phyloP scores from a whole-genome alignment of 2,113 vertebrate genomes.

The western clawed frog (Xenopus tropicalis) region UCB_Xtro_10.0 CM004443.2:27536001-27536500 shows the following conservation, averaged over 20 bases:
- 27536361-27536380: slow-evolving; percentile 79
- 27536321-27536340: slow-evolving; percentile 73
- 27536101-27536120: slow-evolving; percentile 68
- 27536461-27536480: slow-evolving; percentile 71
- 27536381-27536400: slow-evolving; percentile 63
- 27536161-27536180: slow-evolving; percentile 73
- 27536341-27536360: slow-evolving; percentile 70
- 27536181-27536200: slow-evolving; percentile 84
- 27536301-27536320: slow-evolving; percentile 64
- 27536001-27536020: slow-evolving; percentile 75
- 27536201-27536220: slow-evolving; percentile 73
- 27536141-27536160: slow-evolving; percentile 68
- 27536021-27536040: slow-evolving; percentile 64
- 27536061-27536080: slow-evolving; percentile 65
- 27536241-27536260: slow-evolving; percentile 63
- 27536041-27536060: slow-evolving; percentile 69
- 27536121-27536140: slow-evolving; percentile 59
- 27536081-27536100: slow-evolving; percentile 75
- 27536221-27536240: slow-evolving; percentile 64
- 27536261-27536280: slow-evolving; percentile 58
- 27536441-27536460: slow-evolving; percentile 81
- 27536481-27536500: slow-evolving; percentile 74
- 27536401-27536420: slow-evolving; percentile 55
- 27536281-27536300: slow-evolving; percentile 60
- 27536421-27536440: slow-evolving; percentile 56